Base-by-base conservation (phyloP, 2,888 invertebrate genomes). In the Aphelenchoides bicaudatus region DNA sequence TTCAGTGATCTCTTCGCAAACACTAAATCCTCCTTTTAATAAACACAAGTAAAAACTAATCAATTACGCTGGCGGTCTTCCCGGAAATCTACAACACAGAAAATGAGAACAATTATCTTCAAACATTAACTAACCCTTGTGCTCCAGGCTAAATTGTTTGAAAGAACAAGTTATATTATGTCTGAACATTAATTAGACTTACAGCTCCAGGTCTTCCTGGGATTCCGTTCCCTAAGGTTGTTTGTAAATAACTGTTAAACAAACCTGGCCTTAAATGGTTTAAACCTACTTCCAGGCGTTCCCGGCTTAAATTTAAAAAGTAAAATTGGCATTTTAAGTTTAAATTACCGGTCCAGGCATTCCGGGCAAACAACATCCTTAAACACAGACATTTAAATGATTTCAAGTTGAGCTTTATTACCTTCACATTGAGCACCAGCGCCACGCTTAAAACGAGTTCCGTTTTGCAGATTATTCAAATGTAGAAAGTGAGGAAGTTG, bases 181-280 rank as follows among this genome's bases (percentile, higher is more conserved):
- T n/a, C n/a, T n/a, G n/a, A n/a, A n/a, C n/a, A n/a, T n/a, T n/a
- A n/a, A n/a, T n/a, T n/a, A n/a, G n/a, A n/a, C n/a, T n/a, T n/a
- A n/a, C n/a, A n/a, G n/a, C n/a, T n/a, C n/a, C 76, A 38, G 76
- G 75, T 30, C 74, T 74, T 51, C 76, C 76, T n/a, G 76, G 76
- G n/a, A 43, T 13, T 13, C 13, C 13, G 16, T 19, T 16, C 10
- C 10, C 13, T 13, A 43, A 13, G 13, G 13, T 8, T 43, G 46
- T 10, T 10, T 10, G 34, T n/a, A 34, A 10, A 10, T n/a, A 34
- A n/a, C 34, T 10, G 34, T 34, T 10, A 34, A 10, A 34, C 34
- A 34, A n/a, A 34, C 34, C 34, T 34, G 10, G n/a, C 34, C 34
- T 34, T 34, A 34, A 34, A 34, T n/a, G 34, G n/a, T 34, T n/a